Base-by-base conservation (phyloP, 2,113 vertebrate genomes). In the Malurus melanocephalus region DNA sequence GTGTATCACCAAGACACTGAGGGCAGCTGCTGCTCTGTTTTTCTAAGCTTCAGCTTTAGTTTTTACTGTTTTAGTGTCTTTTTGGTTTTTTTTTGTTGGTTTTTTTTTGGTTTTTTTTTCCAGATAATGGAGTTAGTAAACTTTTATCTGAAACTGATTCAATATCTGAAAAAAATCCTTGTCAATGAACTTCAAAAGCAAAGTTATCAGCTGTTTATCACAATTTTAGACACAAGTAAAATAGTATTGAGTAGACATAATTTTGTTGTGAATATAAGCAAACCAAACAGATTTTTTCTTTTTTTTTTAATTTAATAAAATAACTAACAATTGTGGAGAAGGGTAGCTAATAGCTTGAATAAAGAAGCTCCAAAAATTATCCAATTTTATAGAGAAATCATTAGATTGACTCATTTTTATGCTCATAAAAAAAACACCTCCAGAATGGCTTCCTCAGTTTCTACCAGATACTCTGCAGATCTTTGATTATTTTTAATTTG, bases 191-290 rank as follows among this genome's bases (percentile, higher is more conserved):
- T 93, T 87, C 75, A 93, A 66, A 95, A 85, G 45, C 28, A 90
- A 95, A 92, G 35, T 43, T 61, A 80, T 26, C 85, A 59, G 19
- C 66, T 56, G 13, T 43, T 89, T 80, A 18, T 48, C 61, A 55
- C 9, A 85, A n/a, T 94, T 89, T 79, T 45, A 77, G 38, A 80
- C 27, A 87, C 45, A 89, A 94, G 22, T 52, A 76, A 61, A 94
- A 82, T 15, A 52, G 11, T 27, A 35, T 8, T 43, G n/a, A 51
- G 4, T 26, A 45, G 4, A 60, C 5, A 52, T 71, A 83, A 83
- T 65, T 82, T 78, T 60, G 77, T 32, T 85, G 88, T 43, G 42
- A 96, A 89, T 46, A 71, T 38, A 93, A 45, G 46, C 11, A 89
- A 94, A 92, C 43, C 3, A 73, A 17, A 7, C 1, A 87, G 26